Evolutionary conservation across 2,113 vertebrate genomes (phyloP).

Genomic region (Callopanchax toddi): DNA sequence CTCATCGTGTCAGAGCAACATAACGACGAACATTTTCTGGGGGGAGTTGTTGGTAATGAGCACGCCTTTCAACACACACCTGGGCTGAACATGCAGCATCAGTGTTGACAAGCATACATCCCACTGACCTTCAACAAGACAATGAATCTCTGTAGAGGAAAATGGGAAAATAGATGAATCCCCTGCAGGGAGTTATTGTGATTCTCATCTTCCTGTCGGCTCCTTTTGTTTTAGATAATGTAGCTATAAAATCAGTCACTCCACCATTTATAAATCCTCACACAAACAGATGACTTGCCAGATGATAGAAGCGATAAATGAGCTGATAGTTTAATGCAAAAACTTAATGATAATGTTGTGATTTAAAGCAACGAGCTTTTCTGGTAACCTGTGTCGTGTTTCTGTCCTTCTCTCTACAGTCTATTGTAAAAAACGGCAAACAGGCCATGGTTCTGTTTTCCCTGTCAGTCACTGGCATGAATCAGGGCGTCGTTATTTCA

Average conservation of each 20-base stretch:
- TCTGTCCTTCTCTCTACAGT: constrained; percentile 68
- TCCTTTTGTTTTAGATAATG: constrained; percentile 9
- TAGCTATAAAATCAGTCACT: constrained; percentile 2
- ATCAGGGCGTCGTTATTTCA: constrained; percentile 86
- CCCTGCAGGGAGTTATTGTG: constrained; percentile 9
- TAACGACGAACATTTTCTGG: constrained; percentile 4
- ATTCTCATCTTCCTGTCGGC: constrained; percentile 25
- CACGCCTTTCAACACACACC: constrained; percentile 18
- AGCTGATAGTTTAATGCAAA: background rate
- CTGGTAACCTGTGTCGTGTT: background rate
- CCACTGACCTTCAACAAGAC: constrained; percentile 49
- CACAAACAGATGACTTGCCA: background rate
- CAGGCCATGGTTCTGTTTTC: constrained; percentile 95
- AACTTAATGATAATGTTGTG: too few species aligned
- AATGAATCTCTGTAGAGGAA: constrained; percentile 16
- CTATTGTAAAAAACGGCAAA: constrained; percentile 90
- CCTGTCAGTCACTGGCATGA: constrained; percentile 91
- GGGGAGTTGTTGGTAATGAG: constrained; percentile 35
- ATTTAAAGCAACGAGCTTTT: too few species aligned
- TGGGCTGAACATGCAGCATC: background rate
- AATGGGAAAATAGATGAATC: constrained; percentile 10
- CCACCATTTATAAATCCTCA: background rate
- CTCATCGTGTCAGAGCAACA: constrained; percentile 13
- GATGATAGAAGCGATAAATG: background rate
- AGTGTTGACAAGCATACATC: constrained; percentile 35